Evolutionary conservation across 2,113 vertebrate species (phyloP).

Genomic region (Hyaena hyaena): DNA sequence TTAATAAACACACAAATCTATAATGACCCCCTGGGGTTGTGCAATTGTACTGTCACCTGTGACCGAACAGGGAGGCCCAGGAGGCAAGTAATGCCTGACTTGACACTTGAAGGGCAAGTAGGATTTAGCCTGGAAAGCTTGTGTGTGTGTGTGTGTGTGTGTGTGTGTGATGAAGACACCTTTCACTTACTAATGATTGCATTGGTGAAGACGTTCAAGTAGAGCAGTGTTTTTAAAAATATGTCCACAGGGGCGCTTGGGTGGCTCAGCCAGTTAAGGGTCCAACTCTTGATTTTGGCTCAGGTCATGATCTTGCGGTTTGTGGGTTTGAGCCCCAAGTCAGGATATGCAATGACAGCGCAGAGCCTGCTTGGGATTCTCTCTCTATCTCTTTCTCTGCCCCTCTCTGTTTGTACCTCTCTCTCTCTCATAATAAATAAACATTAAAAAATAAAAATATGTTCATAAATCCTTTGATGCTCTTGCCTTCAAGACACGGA

Average conservation of each 20-base stretch:
- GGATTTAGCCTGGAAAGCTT: background rate
- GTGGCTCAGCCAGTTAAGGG: too few relatives aligned
- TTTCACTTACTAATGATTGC: background rate
- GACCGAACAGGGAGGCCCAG: background rate
- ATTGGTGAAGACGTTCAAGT: background rate
- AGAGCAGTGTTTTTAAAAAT: background rate
- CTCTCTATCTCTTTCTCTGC: too few relatives aligned
- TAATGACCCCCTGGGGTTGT: background rate
- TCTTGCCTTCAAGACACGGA: background rate
- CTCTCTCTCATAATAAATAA: too few relatives aligned
- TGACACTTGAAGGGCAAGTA: background rate
- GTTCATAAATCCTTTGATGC: background rate
- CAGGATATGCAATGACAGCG: too few relatives aligned
- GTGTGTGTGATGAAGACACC: background rate
- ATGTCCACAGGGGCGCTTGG: too few relatives aligned
- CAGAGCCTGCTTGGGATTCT: too few relatives aligned
- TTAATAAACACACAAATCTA: background rate
- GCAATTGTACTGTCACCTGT: background rate
- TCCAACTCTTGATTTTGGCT: too few relatives aligned
- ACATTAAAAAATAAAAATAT: background rate
- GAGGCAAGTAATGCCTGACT: background rate
- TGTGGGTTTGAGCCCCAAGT: too few relatives aligned
- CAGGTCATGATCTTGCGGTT: too few relatives aligned
- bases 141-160: too few relatives aligned
- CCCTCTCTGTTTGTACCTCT: too few relatives aligned